Percentiles rank a stretch among this genome's conserved stretches.
These are phyloP conservation scores for Mnemiopsis leidyi DNA, from an alignment of 37 sponge, comb jelly and placozoan species.

Conservation along the genomic window DNA sequence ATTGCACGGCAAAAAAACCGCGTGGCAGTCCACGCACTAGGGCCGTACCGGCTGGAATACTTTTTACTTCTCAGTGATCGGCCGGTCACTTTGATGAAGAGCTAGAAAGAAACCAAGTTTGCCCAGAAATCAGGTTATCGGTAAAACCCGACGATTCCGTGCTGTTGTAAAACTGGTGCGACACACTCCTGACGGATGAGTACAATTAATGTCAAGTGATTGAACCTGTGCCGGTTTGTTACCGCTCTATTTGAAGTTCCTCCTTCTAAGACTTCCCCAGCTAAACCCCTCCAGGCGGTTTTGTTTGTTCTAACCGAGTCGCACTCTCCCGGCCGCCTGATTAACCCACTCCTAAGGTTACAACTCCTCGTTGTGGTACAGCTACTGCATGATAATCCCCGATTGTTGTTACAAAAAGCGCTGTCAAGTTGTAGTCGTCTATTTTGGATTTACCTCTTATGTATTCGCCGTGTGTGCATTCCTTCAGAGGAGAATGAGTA, in stretches of 20 bases:
- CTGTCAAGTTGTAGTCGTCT: neutral
- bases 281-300: neutral
- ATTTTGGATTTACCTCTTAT: neutral
- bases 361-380: too few species aligned
- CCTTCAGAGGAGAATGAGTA: neutral
- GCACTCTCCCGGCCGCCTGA: neutral
- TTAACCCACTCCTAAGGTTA: neutral
- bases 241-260: neutral
- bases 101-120: neutral
- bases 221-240: neutral
- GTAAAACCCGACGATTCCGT: too few species aligned
- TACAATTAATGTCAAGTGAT: neutral
- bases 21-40: too few species aligned
- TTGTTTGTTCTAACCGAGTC: neutral
- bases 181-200: neutral
- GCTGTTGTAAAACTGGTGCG: neutral
- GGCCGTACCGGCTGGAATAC: too few species aligned
- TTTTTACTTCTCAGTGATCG: too few species aligned
- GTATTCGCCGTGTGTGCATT: neutral
- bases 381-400: neutral
- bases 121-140: too few species aligned
- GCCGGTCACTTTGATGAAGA: neutral
- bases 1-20: too few species aligned
- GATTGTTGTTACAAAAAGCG: neutral
- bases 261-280: neutral